Evolutionary conservation across 2,113 vertebrate species (phyloP), one percentile per base, ranked within the genome.

Genomic region (Anser cygnoides): DNA sequence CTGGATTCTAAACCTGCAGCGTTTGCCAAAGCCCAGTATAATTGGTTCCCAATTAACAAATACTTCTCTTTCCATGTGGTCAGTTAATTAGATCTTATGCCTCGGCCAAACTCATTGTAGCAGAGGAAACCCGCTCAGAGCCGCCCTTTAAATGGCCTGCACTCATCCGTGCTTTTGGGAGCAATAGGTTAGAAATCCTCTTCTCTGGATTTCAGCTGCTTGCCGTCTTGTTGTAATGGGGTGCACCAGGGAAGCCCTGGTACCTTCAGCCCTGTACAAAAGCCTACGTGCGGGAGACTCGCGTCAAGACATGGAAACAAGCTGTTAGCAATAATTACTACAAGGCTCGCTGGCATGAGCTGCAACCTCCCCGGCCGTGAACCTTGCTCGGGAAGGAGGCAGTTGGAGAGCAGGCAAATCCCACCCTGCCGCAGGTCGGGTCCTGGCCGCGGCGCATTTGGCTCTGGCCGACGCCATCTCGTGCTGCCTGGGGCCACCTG

Each of bases 301-400:
- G 80, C 50, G 59, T 44, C 26, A n/a, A 44, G 96, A 87, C 87
- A 83, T 3, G 35, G 83, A 84, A 95, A 87, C 95, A 93, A 96
- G 96, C 96, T 96, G 95, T 95, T 94, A 73, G 89, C 90, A 57
- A 11, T 88, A 94, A 95, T 94, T 95, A 66, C 80, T 92, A 97
- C 94, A 93, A 54, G 92, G 84, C 65, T 22, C 37, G 75, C 95
- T 96, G 96, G 96, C 96, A 88, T 2, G 18, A 78, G 44, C 23
- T 73, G 16, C 87, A 76, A 50, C 90, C 84, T 90, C 82, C 57
- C 92, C 87, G 92, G 93, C 52, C 50, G n/a, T 41, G 87, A 94
- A 59, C 91, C 73, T 44, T 95, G 88, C 62, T 95, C 7, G 0
- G 68, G 68, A 91, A 70, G 72, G 78, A 81, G 71, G 76, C 89